These are phyloP conservation scores for Trichomycterus rosablanca DNA, from an alignment of 2,113 vertebrate genomes.

Conservation along the genomic window DNA sequence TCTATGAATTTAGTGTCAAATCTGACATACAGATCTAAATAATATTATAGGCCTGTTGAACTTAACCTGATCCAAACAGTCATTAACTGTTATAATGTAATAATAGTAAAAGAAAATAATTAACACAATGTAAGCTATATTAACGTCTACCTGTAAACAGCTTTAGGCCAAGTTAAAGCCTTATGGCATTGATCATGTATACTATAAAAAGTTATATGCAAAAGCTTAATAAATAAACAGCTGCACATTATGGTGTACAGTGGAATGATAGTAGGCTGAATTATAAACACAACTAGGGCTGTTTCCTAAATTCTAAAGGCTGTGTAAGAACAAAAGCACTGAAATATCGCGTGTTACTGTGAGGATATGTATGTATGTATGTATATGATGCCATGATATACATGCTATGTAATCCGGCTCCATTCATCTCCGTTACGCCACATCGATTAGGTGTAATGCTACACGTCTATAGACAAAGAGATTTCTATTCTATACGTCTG, in stretches of 20 bases:
- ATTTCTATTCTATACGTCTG: conserved; percentile 18
- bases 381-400: too few species aligned
- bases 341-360: neutral
- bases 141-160: neutral
- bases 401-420: neutral
- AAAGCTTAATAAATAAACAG: neutral
- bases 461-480: conserved; percentile 39
- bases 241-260: conserved; percentile 1
- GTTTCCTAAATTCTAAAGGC: neutral
- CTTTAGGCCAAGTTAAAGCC: neutral
- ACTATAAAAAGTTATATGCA: neutral
- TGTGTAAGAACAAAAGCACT: neutral
- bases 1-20: too few species aligned
- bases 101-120: neutral
- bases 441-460: conserved; percentile 26
- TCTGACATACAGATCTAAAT: too few species aligned
- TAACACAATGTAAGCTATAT: neutral
- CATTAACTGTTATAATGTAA: neutral
- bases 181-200: too few species aligned
- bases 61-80: neutral
- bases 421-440: conserved; percentile 13
- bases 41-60: neutral
- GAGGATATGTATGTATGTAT: neutral
- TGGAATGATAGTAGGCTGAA: conserved; percentile 1
- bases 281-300: neutral